These are phyloP conservation scores for Heteromurus nitidus DNA, from an alignment of 2,888 invertebrate species.

Conservation along the genomic window DNA sequence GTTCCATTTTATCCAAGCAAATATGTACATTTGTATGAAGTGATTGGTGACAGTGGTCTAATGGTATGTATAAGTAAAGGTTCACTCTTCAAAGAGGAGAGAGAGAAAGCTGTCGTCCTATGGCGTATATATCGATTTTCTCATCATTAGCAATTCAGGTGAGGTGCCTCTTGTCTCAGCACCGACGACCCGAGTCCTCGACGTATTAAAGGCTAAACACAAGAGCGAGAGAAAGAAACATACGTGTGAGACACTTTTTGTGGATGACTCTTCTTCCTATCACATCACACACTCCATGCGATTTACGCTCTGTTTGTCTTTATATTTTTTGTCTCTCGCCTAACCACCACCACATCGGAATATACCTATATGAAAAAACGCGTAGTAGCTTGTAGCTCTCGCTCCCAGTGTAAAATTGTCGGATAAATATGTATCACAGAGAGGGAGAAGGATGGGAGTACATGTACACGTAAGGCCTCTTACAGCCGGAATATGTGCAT, in stretches of 20 bases:
- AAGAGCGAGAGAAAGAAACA: constrained; percentile 40
- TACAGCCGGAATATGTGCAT: constrained; percentile 36
- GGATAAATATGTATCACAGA: not conserved
- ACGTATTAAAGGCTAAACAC: constrained; percentile 48
- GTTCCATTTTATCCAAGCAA: not conserved
- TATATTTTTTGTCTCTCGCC: constrained; percentile 3
- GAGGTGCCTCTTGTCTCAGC: constrained; percentile 36
- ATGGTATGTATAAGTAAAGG: not conserved
- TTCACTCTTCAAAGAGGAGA: too few relatives aligned
- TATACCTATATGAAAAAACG: too few relatives aligned
- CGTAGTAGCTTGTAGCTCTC: too few relatives aligned
- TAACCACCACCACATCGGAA: too few relatives aligned
- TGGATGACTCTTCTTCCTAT: constrained; percentile 46
- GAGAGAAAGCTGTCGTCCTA: constrained; percentile 34
- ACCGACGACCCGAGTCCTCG: constrained; percentile 6
- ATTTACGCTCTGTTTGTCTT: constrained; percentile 55
- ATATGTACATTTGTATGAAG: not conserved
- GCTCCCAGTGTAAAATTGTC: not conserved
- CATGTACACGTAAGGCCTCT: not conserved
- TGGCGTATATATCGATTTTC: constrained; percentile 54
- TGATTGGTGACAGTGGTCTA: not conserved
- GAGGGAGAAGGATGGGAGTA: not conserved
- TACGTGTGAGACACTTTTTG: constrained; percentile 42
- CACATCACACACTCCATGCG: not conserved
- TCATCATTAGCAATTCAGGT: constrained; percentile 64